A percentile compares a stretch with the other conserved stretches of the same genome.
Conservation (phyloP, 2,888 invertebrate species). For the Sabatieria punctata region DNA sequence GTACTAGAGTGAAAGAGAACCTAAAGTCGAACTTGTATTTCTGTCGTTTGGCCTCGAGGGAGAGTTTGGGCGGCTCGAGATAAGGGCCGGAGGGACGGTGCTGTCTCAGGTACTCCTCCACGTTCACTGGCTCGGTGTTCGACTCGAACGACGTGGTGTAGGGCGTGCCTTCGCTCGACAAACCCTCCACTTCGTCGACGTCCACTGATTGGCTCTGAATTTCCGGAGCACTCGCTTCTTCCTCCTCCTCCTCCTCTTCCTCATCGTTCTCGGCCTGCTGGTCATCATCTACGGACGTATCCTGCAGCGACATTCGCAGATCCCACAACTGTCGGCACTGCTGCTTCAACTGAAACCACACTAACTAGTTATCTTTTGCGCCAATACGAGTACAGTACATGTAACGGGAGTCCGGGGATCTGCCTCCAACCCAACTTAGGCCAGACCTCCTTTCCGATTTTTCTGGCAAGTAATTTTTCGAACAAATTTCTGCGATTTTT, state of each 20-base stretch:
- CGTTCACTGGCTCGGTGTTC: constrained; percentile 26
- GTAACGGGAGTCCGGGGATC: too few relatives aligned
- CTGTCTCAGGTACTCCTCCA: constrained; percentile 10
- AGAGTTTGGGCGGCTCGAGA: constrained; percentile 15
- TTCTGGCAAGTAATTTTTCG: too few relatives aligned
- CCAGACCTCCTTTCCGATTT: too few relatives aligned
- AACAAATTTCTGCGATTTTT: too few relatives aligned
- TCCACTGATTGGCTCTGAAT: constrained; percentile 13
- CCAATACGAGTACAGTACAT: too few relatives aligned
- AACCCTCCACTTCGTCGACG: constrained; percentile 16
- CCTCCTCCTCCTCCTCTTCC: too few relatives aligned
- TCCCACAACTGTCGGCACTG: neutral
- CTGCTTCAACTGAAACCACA: too few relatives aligned
- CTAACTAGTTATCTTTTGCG: too few relatives aligned
- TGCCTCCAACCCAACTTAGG: too few relatives aligned
- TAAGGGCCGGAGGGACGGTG: constrained; percentile 5
- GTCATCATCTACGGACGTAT: neutral
- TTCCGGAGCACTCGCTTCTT: too few relatives aligned
- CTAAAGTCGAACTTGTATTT: constrained; percentile 28
- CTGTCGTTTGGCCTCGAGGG: constrained; percentile 34
- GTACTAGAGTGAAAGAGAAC: neutral
- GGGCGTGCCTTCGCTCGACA: constrained; percentile 20
- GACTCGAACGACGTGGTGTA: constrained; percentile 34
- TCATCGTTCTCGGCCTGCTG: neutral
- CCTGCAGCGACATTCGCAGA: neutral